Evolutionary conservation across 2,797 vertebrate species (phyloP), one percentile per base, ranked within the genome.

Genomic region (Champsocephalus esox): DNA sequence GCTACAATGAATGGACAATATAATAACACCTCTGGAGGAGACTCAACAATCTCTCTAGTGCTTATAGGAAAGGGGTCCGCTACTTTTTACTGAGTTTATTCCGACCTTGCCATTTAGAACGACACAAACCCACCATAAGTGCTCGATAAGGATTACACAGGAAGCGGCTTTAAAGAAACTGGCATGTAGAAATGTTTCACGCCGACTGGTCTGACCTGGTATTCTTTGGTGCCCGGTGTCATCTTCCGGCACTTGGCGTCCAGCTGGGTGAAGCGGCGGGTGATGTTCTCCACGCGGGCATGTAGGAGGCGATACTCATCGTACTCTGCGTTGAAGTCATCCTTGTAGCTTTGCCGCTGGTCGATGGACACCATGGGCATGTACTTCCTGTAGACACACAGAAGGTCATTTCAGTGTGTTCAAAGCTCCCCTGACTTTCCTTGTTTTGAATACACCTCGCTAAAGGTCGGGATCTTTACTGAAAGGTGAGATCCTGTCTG

Each of bases 241-340:
- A 97, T 89, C 62, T 93, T 94, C 56, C 95, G 95, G 81, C 94
- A 90, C 70, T 95, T 94, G 0, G 91, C 64, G 28, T 96, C 96
- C 46, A 98, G 92, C 70, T 95, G 90, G 54, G 92, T 93, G 76
- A 99, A 99, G 69, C 89, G 95, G 34, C 91, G 94, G 21, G 93
- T 96, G 69, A 96, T 91, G 5, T 61, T 93, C 84, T 97, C 96
- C 82, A 98, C 94, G 1, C 86, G 93, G 64, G 95, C 93, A 9
- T 97, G 95, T 77, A 99, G 83, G 43, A 73, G 86, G 28, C 93
- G 92, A 73, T 99, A 99, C 73, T 99, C 97, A 0, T 95, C 96
- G 17, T 97, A 99, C 82, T 98, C 97, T 0, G 95, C 95, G 10
- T 96, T 96, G 87, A 99, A 99, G 89, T 98, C 97, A 19, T 96